Conservation (phyloP, 2,888 invertebrate genomes). For the Orgyia antiqua region DNA sequence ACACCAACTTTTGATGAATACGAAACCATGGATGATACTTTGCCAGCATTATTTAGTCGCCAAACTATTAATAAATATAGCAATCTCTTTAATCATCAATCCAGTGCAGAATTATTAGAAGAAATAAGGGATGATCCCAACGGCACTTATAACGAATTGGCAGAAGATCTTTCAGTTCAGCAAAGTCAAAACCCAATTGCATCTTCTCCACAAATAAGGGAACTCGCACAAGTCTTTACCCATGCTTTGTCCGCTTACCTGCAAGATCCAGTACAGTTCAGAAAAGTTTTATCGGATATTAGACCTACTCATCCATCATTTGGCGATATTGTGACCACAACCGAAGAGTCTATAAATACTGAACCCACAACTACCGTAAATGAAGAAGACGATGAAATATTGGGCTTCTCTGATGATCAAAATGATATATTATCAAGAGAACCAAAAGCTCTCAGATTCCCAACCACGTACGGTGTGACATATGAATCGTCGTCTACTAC, state of each 20-base stretch:
- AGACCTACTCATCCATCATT: conserved; percentile 87
- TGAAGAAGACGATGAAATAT: conserved; percentile 86
- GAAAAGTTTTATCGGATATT: conserved; percentile 85
- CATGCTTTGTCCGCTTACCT: conserved; percentile 89
- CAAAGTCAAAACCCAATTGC: conserved; percentile 82
- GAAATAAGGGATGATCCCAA: conserved; percentile 63
- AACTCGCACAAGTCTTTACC: conserved; percentile 90
- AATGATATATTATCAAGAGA: conserved; percentile 49
- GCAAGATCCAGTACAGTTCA: conserved; percentile 89
- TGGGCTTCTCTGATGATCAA: conserved; percentile 85
- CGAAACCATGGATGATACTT: conserved; percentile 64
- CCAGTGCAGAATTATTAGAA: conserved; percentile 53
- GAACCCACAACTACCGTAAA: conserved; percentile 79
- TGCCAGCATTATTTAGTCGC: conserved; percentile 81
- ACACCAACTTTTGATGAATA: conserved; percentile 51
- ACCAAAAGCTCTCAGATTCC: conserved; percentile 61
- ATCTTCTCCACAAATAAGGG: conserved; percentile 82
- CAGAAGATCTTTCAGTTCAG: conserved; percentile 77
- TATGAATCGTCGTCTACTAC: conserved; percentile 45
- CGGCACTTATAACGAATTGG: conserved; percentile 62
- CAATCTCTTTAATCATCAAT: conserved; percentile 54
- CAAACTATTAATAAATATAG: conserved; percentile 82
- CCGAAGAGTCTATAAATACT: conserved; percentile 61
- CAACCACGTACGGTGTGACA: conserved; percentile 36
- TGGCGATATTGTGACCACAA: conserved; percentile 53